phyloP scores from a whole-genome alignment of 2,797 vertebrate species.

The Helarctos malayanus region DNA sequence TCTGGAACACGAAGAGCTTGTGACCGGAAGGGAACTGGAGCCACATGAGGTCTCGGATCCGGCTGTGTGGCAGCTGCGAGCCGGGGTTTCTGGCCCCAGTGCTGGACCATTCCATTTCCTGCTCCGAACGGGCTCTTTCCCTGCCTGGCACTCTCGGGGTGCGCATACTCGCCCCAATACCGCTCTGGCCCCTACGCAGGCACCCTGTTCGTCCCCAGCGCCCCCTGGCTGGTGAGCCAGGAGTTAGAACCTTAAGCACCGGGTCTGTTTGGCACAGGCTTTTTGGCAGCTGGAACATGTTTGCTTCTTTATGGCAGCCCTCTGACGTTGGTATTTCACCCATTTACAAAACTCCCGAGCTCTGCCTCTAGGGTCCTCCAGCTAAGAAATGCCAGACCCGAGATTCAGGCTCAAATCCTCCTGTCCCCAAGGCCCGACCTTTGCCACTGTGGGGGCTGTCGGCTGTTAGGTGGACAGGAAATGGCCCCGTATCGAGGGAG shows the following conservation, averaged over 20 bases:
- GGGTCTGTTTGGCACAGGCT: constrained; percentile 36
- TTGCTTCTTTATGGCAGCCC: constrained; percentile 9
- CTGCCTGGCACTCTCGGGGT: neutral
- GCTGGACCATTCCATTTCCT: neutral
- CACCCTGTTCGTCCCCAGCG: neutral
- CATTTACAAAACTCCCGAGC: neutral
- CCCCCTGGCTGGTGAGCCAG: neutral
- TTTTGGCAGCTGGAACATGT: neutral
- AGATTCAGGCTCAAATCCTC: neutral
- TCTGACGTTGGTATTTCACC: neutral
- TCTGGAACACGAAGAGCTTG: constrained; percentile 56
- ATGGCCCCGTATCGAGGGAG: neutral
- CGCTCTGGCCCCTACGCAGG: neutral
- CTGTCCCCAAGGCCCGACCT: neutral
- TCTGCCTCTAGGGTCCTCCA: neutral
- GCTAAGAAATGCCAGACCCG: neutral
- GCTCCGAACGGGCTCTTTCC: neutral
- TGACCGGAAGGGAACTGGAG: constrained; percentile 51
- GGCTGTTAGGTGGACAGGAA: constrained; percentile 30
- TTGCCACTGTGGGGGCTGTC: neutral
- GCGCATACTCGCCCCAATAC: neutral
- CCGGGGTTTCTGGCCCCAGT: neutral
- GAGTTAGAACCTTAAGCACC: neutral
- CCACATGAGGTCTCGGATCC: neutral
- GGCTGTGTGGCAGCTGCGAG: neutral